Base-by-base conservation (phyloP, 2,888 invertebrate genomes). In the Thymelicus lineola region DNA sequence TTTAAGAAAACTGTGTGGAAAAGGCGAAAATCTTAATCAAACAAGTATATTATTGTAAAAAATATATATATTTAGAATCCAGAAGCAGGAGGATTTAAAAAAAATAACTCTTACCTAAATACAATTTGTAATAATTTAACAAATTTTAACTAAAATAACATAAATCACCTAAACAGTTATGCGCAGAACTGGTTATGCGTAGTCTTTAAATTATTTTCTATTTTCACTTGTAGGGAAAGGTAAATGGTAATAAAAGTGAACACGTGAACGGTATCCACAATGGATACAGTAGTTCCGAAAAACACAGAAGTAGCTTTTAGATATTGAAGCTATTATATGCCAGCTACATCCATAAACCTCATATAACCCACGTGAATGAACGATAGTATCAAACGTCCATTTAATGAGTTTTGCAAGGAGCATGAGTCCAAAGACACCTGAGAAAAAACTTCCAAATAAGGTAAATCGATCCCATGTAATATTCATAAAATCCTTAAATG, bases 221-320 rank as follows among this genome's bases (percentile, higher is more conserved):
- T 63, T 63, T 70, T 59, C 62, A 64, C 63, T 59, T 57, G 45
- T 88, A 93, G 94, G 88, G 88, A 83, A 93, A 92, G 82, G 90
- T 94, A 87, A 94, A 94, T 84, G 94, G 94, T 74, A 91, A 89
- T 87, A 94, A 91, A 87, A 91, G 82, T 84, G 94, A 94, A 87
- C 95, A 96, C 92, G 94, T 97, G 91, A 97, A 97, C 93, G 97
- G 97, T 72, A 93, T 97, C 83, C 96, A 96, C 82, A 97, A 97
- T 91, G 97, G 97, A 67, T 97, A 96, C 86, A 86, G 84, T 85
- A 89, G 89, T 80, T 90, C 94, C 72, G 90, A 93, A 71, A 94
- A 94, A 86, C 87, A 95, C 89, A 88, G 94, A 88, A 89, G 95
- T 75, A 95, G 65, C 65, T n/a, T n/a, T n/a, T n/a, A n/a, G n/a